Conservation (phyloP, 2,888 invertebrate genomes). For the Tricholauxania praeusta region DNA sequence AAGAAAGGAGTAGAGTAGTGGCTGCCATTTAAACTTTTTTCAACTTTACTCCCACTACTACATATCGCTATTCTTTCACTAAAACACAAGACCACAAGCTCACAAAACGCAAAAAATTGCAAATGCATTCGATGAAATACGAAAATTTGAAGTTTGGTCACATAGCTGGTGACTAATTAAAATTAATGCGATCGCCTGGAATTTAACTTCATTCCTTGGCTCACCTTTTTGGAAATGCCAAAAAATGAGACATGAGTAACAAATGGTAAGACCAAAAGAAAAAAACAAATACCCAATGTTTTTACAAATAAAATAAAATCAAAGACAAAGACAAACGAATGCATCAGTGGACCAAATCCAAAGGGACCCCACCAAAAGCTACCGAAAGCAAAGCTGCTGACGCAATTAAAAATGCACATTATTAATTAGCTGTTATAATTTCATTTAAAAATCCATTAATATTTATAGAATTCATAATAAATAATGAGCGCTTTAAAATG, state of each 20-base stretch:
- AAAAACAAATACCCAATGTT: not conserved
- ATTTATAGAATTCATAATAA: slow-evolving; percentile 68
- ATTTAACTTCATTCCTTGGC: slow-evolving; percentile 25
- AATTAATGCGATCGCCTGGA: slow-evolving; percentile 56
- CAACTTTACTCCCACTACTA: no score
- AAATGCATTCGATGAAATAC: not conserved
- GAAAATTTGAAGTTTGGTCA: slow-evolving; percentile 47
- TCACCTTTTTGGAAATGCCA: slow-evolving; percentile 51
- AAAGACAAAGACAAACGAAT: not conserved
- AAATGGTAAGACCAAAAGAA: not conserved
- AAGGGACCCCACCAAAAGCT: no score
- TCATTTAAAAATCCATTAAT: slow-evolving; percentile 67
- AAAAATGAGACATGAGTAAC: slow-evolving; percentile 25
- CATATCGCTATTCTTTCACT: no score
- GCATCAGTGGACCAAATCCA: not conserved
- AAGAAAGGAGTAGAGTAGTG: no score
- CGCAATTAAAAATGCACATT: slow-evolving; percentile 65
- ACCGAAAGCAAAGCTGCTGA: slow-evolving; percentile 26
- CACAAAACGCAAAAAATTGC: no score
- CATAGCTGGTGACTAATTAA: slow-evolving; percentile 61
- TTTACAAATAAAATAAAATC: not conserved
- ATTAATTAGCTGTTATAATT: slow-evolving; percentile 67
- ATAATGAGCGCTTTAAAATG: slow-evolving; percentile 56
- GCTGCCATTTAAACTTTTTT: no score
- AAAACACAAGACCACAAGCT: no score